Conservation (phyloP, 2,113 vertebrate genomes). For the Mirounga angustirostris region DNA sequence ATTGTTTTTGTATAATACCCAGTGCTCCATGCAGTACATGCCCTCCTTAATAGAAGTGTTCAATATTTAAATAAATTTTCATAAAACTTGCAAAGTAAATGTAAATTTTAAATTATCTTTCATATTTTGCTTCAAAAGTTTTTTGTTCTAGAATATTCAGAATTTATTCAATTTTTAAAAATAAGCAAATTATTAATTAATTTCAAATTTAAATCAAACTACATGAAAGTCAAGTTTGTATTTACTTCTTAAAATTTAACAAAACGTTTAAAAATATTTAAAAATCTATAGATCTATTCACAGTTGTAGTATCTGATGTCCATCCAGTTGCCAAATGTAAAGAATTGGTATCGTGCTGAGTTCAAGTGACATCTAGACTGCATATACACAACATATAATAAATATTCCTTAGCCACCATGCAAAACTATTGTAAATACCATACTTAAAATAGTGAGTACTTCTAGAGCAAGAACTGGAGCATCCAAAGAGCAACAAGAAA, state of each 20-base stretch:
- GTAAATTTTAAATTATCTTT: background rate
- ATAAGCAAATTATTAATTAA: background rate
- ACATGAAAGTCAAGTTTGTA: background rate
- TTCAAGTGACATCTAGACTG: background rate
- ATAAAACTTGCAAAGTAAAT: background rate
- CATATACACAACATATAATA: background rate
- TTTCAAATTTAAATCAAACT: constrained; percentile 10
- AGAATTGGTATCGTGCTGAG: background rate
- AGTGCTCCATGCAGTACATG: too few species aligned
- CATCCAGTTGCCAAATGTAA: background rate
- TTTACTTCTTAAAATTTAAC: background rate
- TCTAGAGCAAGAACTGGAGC: background rate
- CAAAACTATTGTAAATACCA: background rate
- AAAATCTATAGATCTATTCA: background rate
- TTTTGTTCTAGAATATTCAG: constrained; percentile 8
- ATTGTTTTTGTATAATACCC: too few species aligned
- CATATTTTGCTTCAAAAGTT: background rate
- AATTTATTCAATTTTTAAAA: background rate
- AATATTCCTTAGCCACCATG: background rate
- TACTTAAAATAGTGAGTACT: background rate
- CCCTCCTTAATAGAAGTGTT: background rate
- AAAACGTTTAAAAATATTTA: background rate
- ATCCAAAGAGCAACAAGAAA: background rate
- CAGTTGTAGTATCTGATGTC: background rate
- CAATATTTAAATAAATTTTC: background rate